These are phyloP conservation scores for Cylas formicarius DNA, from an alignment of 1,140 invertebrate genomes.

Conservation along the genomic window DNA sequence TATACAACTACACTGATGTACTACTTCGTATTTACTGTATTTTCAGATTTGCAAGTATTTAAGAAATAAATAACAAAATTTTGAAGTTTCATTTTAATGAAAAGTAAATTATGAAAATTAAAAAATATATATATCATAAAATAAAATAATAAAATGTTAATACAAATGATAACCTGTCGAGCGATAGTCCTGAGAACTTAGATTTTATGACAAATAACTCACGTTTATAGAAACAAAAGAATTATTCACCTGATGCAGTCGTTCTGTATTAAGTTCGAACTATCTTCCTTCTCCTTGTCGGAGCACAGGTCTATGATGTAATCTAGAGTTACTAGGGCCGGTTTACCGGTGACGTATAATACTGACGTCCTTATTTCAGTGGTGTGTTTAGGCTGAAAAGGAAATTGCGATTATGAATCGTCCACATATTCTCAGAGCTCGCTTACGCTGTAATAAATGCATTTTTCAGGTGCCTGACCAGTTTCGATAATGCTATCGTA, in stretches of 20 bases:
- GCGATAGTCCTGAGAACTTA: too few relatives aligned
- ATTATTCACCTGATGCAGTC: conserved; percentile 28
- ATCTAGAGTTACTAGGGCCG: conserved; percentile 69
- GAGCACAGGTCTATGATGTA: conserved; percentile 57
- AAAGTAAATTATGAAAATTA: too few relatives aligned
- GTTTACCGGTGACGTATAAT: conserved; percentile 63
- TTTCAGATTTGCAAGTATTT: too few relatives aligned
- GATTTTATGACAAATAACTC: not conserved
- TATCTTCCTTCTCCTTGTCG: conserved; percentile 23
- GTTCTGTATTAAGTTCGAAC: conserved; percentile 20
- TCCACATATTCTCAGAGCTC: not conserved
- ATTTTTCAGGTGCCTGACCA: conserved; percentile 67
- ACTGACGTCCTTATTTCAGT: conserved; percentile 78
- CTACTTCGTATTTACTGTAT: too few relatives aligned
- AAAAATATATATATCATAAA: too few relatives aligned
- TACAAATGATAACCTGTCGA: too few relatives aligned
- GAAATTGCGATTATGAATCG: not conserved
- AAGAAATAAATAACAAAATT: not conserved
- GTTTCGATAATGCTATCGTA: conserved; percentile 73
- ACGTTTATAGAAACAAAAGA: not conserved
- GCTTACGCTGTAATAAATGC: conserved; percentile 83
- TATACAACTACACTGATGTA: too few relatives aligned
- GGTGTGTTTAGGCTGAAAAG: conserved; percentile 63
- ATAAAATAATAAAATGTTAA: too few relatives aligned
- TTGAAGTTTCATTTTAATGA: conserved; percentile 2